Evolutionary conservation across 2,113 vertebrate species (phyloP).

Genomic region (Thinocorus orbignyianus): DNA sequence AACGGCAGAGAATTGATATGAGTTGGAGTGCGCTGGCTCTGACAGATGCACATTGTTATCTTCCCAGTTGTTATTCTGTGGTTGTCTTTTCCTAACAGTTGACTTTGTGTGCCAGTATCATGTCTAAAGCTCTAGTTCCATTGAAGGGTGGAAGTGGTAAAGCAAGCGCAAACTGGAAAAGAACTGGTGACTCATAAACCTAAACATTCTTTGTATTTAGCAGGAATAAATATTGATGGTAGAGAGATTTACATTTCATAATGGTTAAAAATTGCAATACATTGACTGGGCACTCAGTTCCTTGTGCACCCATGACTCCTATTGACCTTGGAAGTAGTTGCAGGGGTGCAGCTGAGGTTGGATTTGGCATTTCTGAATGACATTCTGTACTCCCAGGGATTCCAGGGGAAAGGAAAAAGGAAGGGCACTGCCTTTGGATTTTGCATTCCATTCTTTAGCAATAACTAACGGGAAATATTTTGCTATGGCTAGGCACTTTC

Average conservation of each 20-base stretch:
- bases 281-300: neutral
- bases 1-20: neutral
- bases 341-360: neutral
- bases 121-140: slow-evolving; percentile 67
- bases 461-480: slow-evolving; percentile 26
- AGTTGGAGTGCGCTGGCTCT: accelerated
- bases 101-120: slow-evolving; percentile 18
- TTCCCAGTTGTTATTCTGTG: slow-evolving; percentile 18
- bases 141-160: slow-evolving; percentile 65
- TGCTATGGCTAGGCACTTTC: neutral
- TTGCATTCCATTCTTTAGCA: neutral
- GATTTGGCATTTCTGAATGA: neutral
- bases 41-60: neutral
- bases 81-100: slow-evolving; percentile 22
- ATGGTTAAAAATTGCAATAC: neutral
- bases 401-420: neutral
- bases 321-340: slow-evolving; percentile 18
- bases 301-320: neutral
- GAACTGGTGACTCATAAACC: slow-evolving; percentile 67
- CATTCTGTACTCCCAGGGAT: neutral
- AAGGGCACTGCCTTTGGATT: slow-evolving; percentile 6
- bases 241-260: slow-evolving; percentile 54
- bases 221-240: slow-evolving; percentile 61
- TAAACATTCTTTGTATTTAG: slow-evolving; percentile 69
- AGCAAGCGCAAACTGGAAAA: slow-evolving; percentile 71